These are phyloP conservation scores for Myripristis murdjan DNA, from an alignment of 2,797 vertebrate genomes.

Conservation along the genomic window DNA sequence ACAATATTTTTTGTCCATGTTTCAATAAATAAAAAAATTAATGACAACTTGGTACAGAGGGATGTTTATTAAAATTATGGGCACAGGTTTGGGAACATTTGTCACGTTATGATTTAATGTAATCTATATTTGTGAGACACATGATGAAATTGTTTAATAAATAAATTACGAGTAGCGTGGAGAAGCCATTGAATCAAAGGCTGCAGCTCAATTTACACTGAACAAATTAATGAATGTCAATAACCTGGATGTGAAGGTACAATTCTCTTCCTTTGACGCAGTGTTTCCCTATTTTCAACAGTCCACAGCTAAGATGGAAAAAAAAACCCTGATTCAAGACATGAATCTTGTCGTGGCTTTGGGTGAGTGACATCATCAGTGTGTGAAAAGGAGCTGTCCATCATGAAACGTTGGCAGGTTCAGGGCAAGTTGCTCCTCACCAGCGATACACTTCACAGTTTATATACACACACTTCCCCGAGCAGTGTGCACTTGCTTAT, in stretches of 20 bases:
- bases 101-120: slow-evolving; percentile 1
- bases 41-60: slow-evolving; percentile 36
- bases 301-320: background rate
- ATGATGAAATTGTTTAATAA: slow-evolving; percentile 63
- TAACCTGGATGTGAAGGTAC: slow-evolving; percentile 29
- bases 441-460: slow-evolving; percentile 79
- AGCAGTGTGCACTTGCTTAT: slow-evolving; percentile 61
- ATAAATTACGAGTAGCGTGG: slow-evolving; percentile 65
- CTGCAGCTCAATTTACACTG: slow-evolving; percentile 36
- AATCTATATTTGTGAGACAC: slow-evolving; percentile 33
- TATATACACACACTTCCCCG: slow-evolving; percentile 64
- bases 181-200: slow-evolving; percentile 12
- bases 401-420: slow-evolving; percentile 75
- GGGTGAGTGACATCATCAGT: slow-evolving; percentile 70
- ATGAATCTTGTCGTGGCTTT: slow-evolving; percentile 46
- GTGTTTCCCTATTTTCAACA: slow-evolving; percentile 2
- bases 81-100: slow-evolving; percentile 24
- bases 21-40: slow-evolving; percentile 83
- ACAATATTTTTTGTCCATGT: slow-evolving; percentile 57
- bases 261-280: slow-evolving; percentile 27
- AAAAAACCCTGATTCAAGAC: slow-evolving; percentile 28
- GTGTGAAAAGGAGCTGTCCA: slow-evolving; percentile 70
- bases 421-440: slow-evolving; percentile 68
- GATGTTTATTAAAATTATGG: slow-evolving; percentile 21
- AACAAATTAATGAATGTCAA: slow-evolving; percentile 30